Evolutionary conservation across 2,888 invertebrate genomes (phyloP).

Genomic region (Camponotus fellah): DNA sequence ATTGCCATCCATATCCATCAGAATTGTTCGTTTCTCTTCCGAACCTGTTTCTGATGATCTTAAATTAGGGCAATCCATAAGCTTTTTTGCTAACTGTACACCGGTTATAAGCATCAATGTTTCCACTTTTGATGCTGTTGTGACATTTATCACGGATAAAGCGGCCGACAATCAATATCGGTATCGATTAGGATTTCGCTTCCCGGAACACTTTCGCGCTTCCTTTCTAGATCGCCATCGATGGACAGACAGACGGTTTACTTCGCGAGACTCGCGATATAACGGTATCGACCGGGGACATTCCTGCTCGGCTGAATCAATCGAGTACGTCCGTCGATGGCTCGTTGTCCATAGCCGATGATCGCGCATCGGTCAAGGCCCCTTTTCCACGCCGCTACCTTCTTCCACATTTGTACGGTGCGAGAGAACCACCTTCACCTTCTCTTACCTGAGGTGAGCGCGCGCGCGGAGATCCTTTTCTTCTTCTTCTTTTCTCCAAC

Average conservation of each 20-base stretch:
- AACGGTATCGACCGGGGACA: slow-evolving; percentile 72
- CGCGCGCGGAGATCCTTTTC: slow-evolving; percentile 29
- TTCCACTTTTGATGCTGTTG: neutral
- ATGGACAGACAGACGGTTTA: slow-evolving; percentile 11
- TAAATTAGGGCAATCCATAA: slow-evolving; percentile 13
- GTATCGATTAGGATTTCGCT: slow-evolving; percentile 44
- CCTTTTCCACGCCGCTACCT: slow-evolving; percentile 66
- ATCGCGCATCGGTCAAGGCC: slow-evolving; percentile 79
- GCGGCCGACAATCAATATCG: neutral
- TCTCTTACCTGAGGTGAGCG: slow-evolving; percentile 37
- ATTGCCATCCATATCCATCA: neutral
- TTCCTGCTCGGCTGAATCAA: slow-evolving; percentile 81
- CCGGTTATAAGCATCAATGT: neutral
- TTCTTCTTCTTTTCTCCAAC: slow-evolving; percentile 51
- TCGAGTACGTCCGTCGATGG: slow-evolving; percentile 59
- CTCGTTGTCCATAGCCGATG: slow-evolving; percentile 75
- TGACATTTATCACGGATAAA: neutral
- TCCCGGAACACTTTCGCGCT: slow-evolving; percentile 56
- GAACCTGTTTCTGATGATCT: slow-evolving; percentile 30
- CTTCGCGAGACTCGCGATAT: slow-evolving; percentile 61
- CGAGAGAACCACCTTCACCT: slow-evolving; percentile 51
- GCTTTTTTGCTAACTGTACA: neutral
- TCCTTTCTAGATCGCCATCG: slow-evolving; percentile 56
- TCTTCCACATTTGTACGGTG: slow-evolving; percentile 51
- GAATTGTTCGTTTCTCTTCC: slow-evolving; percentile 10